Evolutionary conservation across 2,113 vertebrate genomes (phyloP).

Genomic region (Romanogobio albipinnatus): DNA sequence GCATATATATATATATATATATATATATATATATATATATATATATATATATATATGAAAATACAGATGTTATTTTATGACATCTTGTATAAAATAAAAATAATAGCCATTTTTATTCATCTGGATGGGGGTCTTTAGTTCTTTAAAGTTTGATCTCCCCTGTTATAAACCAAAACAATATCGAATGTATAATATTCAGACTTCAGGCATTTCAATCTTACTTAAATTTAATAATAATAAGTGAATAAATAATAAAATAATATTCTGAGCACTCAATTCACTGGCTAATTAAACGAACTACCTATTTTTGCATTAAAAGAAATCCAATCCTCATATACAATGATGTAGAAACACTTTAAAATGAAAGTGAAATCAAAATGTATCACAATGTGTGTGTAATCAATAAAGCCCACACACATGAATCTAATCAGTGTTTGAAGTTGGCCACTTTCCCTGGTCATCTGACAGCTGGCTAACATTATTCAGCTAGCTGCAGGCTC

Average conservation of each 20-base stretch:
- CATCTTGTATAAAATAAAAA: no score
- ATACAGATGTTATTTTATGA: no score
- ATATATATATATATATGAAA: no score
- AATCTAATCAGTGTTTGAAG: neutral
- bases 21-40: no score
- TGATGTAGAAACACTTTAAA: neutral
- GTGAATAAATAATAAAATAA: neutral
- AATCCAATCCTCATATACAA: neutral
- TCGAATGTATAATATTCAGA: no score
- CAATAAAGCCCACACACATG: neutral
- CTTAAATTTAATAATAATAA: neutral
- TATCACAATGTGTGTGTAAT: neutral
- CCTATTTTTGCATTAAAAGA: neutral
- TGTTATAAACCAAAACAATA: no score
- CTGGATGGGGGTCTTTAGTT: no score
- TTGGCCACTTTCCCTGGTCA: constrained; percentile 13
- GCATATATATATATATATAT: no score
- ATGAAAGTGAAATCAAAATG: neutral
- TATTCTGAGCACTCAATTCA: neutral
- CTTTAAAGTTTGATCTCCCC: no score
- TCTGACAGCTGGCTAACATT: constrained; percentile 34
- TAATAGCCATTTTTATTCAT: no score
- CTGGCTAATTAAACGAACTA: neutral
- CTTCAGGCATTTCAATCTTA: no score
- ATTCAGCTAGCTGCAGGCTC: neutral